These are phyloP conservation scores for Patella depressa DNA, from an alignment of 2,888 invertebrate species.

Conservation along the genomic window DNA sequence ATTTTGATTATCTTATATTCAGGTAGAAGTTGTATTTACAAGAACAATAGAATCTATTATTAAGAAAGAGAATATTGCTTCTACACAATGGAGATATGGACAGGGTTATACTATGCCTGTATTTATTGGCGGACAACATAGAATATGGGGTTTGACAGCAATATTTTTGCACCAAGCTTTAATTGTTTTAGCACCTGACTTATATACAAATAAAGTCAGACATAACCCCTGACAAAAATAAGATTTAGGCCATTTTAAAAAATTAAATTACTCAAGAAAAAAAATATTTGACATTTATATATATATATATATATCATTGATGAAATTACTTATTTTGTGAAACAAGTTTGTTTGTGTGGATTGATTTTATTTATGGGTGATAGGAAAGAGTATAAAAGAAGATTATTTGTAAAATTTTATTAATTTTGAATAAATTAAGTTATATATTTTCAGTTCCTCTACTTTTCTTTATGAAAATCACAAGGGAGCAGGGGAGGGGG, in stretches of 20 bases:
- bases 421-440: no score
- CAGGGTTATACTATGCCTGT: constrained; percentile 63
- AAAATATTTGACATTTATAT: no score
- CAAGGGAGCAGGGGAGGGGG: no score
- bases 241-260: neutral
- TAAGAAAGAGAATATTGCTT: constrained; percentile 43
- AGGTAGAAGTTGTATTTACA: constrained; percentile 73
- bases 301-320: no score
- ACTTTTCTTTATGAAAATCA: no score
- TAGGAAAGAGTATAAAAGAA: no score
- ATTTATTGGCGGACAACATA: constrained; percentile 50
- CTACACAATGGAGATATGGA: constrained; percentile 52
- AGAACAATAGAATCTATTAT: constrained; percentile 53
- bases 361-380: no score
- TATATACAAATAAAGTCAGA: constrained; percentile 54
- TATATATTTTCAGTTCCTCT: no score
- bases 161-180: constrained; percentile 65
- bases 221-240: constrained; percentile 37
- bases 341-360: no score
- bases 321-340: no score
- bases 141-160: constrained; percentile 72
- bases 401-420: no score
- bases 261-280: no score
- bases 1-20: neutral
- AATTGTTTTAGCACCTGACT: constrained; percentile 56